Conservation (phyloP, 2,113 vertebrate species). For the Nycticorax nycticorax region DNA sequence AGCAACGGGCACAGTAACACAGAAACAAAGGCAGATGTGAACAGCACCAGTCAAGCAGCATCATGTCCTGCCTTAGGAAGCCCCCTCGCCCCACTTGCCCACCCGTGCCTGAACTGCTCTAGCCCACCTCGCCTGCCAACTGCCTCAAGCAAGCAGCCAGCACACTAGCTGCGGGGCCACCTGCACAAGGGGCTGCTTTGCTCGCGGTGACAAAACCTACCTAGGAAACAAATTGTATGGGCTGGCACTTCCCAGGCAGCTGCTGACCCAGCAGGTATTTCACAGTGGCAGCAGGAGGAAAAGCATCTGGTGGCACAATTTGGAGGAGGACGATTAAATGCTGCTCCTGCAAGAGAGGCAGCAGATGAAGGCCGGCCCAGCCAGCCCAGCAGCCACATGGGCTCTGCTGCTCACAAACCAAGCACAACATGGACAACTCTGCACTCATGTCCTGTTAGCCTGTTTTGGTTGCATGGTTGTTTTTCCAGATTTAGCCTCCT, state of each 20-base stretch:
- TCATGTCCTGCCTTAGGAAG: not conserved
- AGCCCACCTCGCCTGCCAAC: not conserved
- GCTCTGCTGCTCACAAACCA: not conserved
- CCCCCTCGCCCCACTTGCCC: fast-evolving
- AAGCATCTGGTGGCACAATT: not conserved
- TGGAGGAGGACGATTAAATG: not conserved
- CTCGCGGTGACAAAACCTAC: not conserved
- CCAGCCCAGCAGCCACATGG: not conserved
- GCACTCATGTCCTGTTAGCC: fast-evolving
- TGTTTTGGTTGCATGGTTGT: not conserved
- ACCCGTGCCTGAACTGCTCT: not conserved
- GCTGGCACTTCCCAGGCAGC: not conserved
- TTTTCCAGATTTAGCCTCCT: not conserved
- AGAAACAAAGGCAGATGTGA: not conserved
- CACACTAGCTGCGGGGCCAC: not conserved
- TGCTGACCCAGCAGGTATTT: not conserved
- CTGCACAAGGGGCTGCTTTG: not conserved
- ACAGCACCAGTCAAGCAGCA: not conserved
- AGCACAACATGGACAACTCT: fast-evolving
- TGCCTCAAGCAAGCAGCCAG: not conserved
- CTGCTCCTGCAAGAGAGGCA: not conserved
- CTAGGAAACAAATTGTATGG: not conserved
- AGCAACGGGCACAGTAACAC: not conserved
- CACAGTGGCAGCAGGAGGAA: not conserved
- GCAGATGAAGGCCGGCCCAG: not conserved